Base-by-base conservation (phyloP, 2,113 vertebrate genomes). In the Dipodomys spectabilis region DNA sequence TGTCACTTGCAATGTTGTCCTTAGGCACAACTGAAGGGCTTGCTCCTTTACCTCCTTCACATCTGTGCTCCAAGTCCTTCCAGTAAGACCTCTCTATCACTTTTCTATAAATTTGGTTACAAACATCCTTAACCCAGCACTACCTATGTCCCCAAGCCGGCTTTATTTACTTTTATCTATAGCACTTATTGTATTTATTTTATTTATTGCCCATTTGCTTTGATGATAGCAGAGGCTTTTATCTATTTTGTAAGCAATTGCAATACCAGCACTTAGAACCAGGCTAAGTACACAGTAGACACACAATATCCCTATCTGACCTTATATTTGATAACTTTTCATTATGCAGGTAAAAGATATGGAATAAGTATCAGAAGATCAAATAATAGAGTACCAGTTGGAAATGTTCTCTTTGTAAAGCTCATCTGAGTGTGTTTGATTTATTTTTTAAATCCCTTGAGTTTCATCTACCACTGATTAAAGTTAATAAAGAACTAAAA, bases 401-500 rank as follows among this genome's bases (percentile, higher is more conserved):
- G 68, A 90, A 67, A 69, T 32, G 7, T 44, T 78, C 68, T 49
- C 28, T 87, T 65, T 69, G 23, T 27, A 7, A 78, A 35, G 22
- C 45, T 94, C 32, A n/a, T 85, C 30, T 67, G 49, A 53, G 32
- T 82, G 91, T 88, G 23, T 64, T 32, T 23, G 9, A 75, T 53
- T 85, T 79, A 75, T 53, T 85, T 78, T 69, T 90, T 18, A 85
- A 82, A 45, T 85, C 65, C 45, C 71, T 85, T 60, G 28, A 71
- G 49, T 86, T 95, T 88, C 74, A 92, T 32, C 71, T 16, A 57
- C 60, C 80, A 86, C 88, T 92, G 80, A 86, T n/a, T 67, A 92
- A 92, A 96, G 74, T 71, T 84, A 92, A 87, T 93, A 84, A 93
- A 92, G 77, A 92, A 82, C 78, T 88, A 82, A 75, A 90, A 86